Base-by-base conservation (phyloP, 2,888 invertebrate genomes). In the Cryptophagus acutangulus region DNA sequence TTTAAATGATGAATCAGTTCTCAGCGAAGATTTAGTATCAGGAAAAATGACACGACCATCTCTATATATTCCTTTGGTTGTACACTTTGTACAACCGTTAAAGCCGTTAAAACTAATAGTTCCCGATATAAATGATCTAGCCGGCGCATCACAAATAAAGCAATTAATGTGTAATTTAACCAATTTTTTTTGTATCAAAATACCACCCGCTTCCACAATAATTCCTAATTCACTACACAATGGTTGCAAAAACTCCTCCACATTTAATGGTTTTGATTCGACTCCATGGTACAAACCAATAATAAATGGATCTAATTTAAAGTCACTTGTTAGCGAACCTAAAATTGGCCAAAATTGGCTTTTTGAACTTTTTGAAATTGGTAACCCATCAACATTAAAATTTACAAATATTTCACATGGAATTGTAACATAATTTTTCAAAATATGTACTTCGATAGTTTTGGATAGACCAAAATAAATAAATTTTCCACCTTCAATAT, bases 141-240 rank as follows among this genome's bases (percentile, higher is more conserved):
- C 55, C 12, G 56, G 56, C 3, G 55, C 49, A 52, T 59, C 56
- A 49, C 52, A 59, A 29, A 53, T 41, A 14, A 51, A 30, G 9
- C 41, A 46, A 34, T 38, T 45, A 29, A 49, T 39, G 15, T 17
- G 12, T 15, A 31, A 3, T n/a, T 15, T 3, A 31, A 14, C 13
- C n/a, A 15, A 3, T 31, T 8, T 31, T 10, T 13, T 15, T 3
- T 6, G 5, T 13, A 15, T 25, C n/a, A 33, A 9, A 15, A 2
- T 4, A 3, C 34, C 38, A 1, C n/a, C 10, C 8, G 49, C 37
- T n/a, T n/a, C n/a, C 38, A 37, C 9, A 12, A 45, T 10, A 14
- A 24, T 15, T 14, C 37, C 10, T 16, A 33, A 28, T 30, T 42
- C 42, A 18, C 35, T 18, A 12, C 34, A 13, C 30, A 42, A 38